These are phyloP conservation scores for Poeciliopsis retropinna DNA, from an alignment of 2,113 vertebrate species.

Conservation along the genomic window DNA sequence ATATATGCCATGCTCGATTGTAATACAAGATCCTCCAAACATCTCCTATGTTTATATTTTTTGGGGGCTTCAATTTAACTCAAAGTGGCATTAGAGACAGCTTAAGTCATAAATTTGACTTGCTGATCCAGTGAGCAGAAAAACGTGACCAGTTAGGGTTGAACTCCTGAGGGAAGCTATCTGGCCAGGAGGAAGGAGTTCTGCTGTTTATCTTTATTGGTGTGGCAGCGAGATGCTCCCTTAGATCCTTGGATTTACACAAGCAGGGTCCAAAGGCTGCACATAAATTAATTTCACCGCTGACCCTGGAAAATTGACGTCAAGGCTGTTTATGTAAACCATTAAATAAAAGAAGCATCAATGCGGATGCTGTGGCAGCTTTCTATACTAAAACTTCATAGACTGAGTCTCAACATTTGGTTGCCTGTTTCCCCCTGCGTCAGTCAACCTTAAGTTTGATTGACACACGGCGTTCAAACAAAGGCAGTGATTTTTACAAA, in stretches of 20 bases:
- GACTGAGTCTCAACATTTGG: no score
- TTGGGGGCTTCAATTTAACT: no score
- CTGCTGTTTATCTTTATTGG: constrained; percentile 43
- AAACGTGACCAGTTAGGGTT: background rate
- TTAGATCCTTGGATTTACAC: constrained; percentile 12
- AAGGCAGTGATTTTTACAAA: no score
- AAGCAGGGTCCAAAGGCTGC: constrained; percentile 52
- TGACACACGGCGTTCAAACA: background rate
- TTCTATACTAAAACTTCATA: background rate
- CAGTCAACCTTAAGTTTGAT: background rate
- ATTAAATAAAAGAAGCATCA: background rate
- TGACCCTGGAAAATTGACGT: background rate
- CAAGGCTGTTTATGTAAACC: constrained; percentile 1
- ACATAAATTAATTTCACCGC: constrained; percentile 37
- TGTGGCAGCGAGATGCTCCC: constrained; percentile 10
- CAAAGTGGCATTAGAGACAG: no score
- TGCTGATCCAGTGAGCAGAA: no score
- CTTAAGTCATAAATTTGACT: background rate
- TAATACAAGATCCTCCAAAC: no score
- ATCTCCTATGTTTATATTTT: no score
- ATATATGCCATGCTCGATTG: no score
- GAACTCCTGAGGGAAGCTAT: background rate
- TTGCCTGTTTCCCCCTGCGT: background rate
- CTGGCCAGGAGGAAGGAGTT: background rate
- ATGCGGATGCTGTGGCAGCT: background rate